Evolutionary conservation across 2,888 invertebrate genomes (phyloP).

Genomic region (Folsomia manolachei): DNA sequence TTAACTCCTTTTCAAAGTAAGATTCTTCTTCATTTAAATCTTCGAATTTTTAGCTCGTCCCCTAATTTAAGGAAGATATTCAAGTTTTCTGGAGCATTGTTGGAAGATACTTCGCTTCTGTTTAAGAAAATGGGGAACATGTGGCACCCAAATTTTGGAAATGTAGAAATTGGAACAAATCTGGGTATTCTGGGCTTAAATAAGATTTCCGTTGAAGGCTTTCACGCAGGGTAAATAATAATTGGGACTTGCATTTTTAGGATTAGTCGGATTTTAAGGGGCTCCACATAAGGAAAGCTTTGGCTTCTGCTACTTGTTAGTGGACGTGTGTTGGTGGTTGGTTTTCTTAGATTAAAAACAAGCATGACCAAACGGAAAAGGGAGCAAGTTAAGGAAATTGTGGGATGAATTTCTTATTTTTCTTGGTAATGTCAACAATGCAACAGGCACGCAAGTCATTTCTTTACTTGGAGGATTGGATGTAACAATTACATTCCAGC

Average conservation of each 20-base stretch:
- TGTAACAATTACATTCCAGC: too few species aligned
- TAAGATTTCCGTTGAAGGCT: neutral
- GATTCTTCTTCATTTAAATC: neutral
- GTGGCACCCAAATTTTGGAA: slow-evolving; percentile 8
- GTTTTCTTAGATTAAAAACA: neutral
- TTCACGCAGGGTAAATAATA: neutral
- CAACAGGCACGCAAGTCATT: too few species aligned
- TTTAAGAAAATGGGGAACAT: neutral
- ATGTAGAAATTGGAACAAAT: neutral
- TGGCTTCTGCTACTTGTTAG: neutral
- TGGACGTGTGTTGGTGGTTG: neutral
- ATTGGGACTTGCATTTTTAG: neutral
- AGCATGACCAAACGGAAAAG: too few species aligned
- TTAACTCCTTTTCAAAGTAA: neutral
- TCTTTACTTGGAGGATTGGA: too few species aligned
- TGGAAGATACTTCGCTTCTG: neutral
- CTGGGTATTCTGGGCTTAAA: slow-evolving; percentile 7
- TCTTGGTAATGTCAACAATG: too few species aligned
- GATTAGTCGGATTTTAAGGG: neutral
- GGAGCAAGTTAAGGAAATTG: too few species aligned
- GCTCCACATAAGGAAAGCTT: neutral
- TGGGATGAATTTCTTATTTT: too few species aligned
- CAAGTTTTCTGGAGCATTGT: neutral
- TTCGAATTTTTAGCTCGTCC: neutral
- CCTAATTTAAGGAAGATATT: neutral